Evolutionary conservation across 2,888 invertebrate species (phyloP), one percentile per base, ranked within the genome.

Genomic region (Halocaridina rubra): DNA sequence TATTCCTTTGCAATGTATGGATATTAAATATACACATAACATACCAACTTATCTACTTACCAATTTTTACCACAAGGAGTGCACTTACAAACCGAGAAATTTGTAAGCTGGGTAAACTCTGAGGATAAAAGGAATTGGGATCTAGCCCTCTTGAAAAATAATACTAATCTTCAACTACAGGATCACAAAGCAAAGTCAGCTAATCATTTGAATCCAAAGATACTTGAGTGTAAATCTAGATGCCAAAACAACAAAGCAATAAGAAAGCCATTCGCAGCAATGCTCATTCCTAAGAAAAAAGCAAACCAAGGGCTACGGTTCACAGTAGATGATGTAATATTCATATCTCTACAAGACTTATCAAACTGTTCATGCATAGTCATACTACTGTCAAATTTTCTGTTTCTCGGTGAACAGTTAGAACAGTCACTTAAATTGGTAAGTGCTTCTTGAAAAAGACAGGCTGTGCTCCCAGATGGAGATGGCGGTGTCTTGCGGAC

Each of bases 261-360:
- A 71, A 86, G 64, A 19, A 86, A 82, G 32, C 75, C 75, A 84
- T 86, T 86, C 16, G 86, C 86, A 75, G 81, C 81, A 33, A 82
- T 61, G 59, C 86, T 86, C 82, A 86, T 86, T 16, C 86, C 86
- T 16, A 86, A 64, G 33, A 86, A 82, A 69, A 86, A 86, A 22
- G 86, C 82, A 57, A 86, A 67, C 82, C 84, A 86, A 19, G 84
- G 82, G 72, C 67, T 84, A 39, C 82, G 78, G 46, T 59, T 71
- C 67, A 29, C 76, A 27, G n/a, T 10, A 29, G 30, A 10, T 59
- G 46, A 10, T 39, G 59, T 16, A 19, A 24, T 24, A n/a, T n/a
- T 30, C 30, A 32, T 32, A 13, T 80, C 8, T 32, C 61, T 19
- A 29, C 57, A 0, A 39, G 19, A 8, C 39, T 32, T 61, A 39